Base-by-base conservation (phyloP, 2,113 vertebrate genomes). In the Cygnus buccinator region DNA sequence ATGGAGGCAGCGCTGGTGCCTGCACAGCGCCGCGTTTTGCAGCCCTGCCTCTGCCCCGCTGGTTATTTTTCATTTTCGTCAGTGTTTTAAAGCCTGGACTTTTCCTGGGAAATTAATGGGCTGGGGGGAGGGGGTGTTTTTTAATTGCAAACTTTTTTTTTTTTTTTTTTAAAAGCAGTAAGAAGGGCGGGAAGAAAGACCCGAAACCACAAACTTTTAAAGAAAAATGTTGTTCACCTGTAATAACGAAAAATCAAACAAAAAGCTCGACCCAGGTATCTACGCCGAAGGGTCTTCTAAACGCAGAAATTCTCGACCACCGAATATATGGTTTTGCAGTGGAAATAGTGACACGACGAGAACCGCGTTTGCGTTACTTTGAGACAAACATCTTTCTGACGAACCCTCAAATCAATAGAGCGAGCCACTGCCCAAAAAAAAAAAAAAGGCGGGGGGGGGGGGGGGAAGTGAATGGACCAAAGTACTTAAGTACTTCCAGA, bases 101-200 rank as follows among this genome's bases (percentile, higher is more conserved):
- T 77, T 7, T 63, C 72, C 46, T 58, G 84, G 63, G 80, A 93
- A 95, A 97, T 95, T 44, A 94, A 95, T 89, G 90, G 43, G 63
- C 50, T 89, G 83, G 43, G 61, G 31, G 77, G 90, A 74, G 39
- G 57, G 8, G 31, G 33, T 2, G 20, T 9, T 1, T 25, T 79
- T 63, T 84, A 89, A 93, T 86, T 88, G 76, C 28, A 41, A 82
- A 13, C 2, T 16, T 41, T n/a, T 23, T 58, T 74, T 55, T 61
- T n/a, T 16, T 25, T n/a, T 52, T 71, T 77, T 41, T n/a, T 37
- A n/a, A 37, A 78, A 74, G 54, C 62, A 90, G 59, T 44, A 52
- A 79, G 72, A 90, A 87, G 39, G 57, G 52, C 2, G 43, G 52
- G 37, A 11, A 72, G 71, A 18, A 23, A 9, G 54, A 81, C 7